Base-by-base conservation (phyloP, 2,888 invertebrate genomes). In the Deilephila porcellus region DNA sequence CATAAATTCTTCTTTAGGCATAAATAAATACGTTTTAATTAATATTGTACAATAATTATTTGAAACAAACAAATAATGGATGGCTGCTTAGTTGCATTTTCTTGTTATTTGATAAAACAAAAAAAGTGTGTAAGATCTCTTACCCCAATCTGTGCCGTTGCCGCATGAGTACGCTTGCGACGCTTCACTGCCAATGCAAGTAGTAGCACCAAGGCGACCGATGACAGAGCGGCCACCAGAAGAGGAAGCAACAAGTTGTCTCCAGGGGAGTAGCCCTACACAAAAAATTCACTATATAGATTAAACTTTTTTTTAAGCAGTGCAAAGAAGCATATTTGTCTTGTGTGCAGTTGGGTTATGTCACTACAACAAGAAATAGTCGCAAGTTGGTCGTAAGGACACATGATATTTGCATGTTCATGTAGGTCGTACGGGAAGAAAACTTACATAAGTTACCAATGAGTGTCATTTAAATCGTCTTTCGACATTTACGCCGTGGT, bases 241-340 rank as follows among this genome's bases (percentile, higher is more conserved):
- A 88, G 91, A 83, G 96, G 96, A 79, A 96, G 88, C 73, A 96
- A 86, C 76, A 96, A 88, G 84, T 96, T 96, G 86, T 96, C 96
- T 75, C 95, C 95, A 37, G 95, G 93, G 72, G 95, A 95, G 86
- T 96, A 96, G 71, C 95, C 95, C 96, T 96, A 86, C n/a, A 80
- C 74, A 82, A 56, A 75, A 81, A 72, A 73, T 70, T 17, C 67
- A 37, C 32, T 64, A 0, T 11, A 74, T 8, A 72, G 25, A 71
- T 56, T 71, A 8, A 14, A 32, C 6, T 29, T 29, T 25, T 29
- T 3, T 45, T 14, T 14, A 7, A 8, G 2, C 17, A 34, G 14
- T 20, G 11, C 20, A 19, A 45, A 45, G 25, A 4, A 67, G 5
- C 14, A 62, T 29, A 4, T 34, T 19, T 32, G 32, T 5, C 29